phyloP scores from a whole-genome alignment of 2,113 vertebrate genomes.

The Gavialis gangeticus region DNA sequence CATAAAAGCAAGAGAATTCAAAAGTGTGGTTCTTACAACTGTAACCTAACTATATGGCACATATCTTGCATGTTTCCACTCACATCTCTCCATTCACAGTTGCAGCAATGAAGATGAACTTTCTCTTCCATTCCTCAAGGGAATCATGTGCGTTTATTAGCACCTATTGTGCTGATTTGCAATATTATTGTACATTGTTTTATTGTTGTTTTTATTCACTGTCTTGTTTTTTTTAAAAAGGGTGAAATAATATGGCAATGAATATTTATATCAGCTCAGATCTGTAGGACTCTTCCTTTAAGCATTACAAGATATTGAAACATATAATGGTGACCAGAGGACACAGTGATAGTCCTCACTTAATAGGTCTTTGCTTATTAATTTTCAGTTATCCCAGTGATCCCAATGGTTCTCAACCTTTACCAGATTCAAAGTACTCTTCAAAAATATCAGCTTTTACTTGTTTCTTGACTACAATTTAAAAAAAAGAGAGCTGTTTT shows the following conservation, averaged over 20 bases:
- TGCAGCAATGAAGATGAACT: neutral
- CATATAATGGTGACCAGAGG: neutral
- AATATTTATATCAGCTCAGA: neutral
- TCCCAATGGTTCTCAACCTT: too few relatives aligned
- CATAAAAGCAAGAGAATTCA: neutral
- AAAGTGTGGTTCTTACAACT: conserved; percentile 6
- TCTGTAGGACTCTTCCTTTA: neutral
- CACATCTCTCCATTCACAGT: neutral
- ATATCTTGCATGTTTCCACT: neutral
- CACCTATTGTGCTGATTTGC: neutral
- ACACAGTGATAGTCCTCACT: neutral
- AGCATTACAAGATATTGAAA: neutral
- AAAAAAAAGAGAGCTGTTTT: too few relatives aligned
- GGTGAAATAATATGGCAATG: neutral
- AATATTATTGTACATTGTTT: neutral
- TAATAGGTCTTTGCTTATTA: neutral
- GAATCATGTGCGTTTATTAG: neutral
- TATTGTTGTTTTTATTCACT: neutral
- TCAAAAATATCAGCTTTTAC: too few relatives aligned
- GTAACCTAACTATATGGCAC: neutral
- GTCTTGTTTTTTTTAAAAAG: neutral
- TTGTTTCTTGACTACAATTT: too few relatives aligned
- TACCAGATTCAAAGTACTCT: too few relatives aligned
- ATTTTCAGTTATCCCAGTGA: neutral
- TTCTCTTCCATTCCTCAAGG: neutral